phyloP scores from a whole-genome alignment of 2,113 vertebrate genomes.

The Ictalurus furcatus region DNA sequence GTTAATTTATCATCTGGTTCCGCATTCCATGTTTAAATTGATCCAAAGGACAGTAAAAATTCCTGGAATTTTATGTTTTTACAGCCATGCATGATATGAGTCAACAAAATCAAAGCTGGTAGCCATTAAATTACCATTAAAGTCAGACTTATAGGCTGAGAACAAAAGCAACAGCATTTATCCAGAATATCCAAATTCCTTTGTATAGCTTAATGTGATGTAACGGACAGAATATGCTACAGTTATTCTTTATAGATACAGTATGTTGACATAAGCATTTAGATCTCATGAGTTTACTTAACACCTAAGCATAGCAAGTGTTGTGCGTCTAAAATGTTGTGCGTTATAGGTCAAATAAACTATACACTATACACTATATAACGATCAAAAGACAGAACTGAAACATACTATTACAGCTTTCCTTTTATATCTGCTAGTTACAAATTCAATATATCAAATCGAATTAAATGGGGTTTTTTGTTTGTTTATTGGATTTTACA shows the following conservation, averaged over 20 bases:
- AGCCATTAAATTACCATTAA: neutral
- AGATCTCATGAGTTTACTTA: neutral
- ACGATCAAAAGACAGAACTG: neutral
- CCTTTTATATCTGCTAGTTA: neutral
- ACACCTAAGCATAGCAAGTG: neutral
- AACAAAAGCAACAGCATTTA: neutral
- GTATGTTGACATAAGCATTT: too few species aligned
- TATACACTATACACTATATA: too few species aligned
- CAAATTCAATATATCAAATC: neutral
- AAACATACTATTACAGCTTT: neutral
- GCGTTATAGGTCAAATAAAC: neutral
- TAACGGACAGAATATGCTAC: neutral
- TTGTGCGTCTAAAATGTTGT: neutral
- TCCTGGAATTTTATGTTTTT: slow-evolving; percentile 42
- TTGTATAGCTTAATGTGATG: neutral
- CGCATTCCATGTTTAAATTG: slow-evolving; percentile 2
- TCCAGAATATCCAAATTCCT: neutral
- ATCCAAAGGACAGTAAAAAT: slow-evolving; percentile 58
- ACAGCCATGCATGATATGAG: neutral
- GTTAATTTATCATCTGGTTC: neutral
- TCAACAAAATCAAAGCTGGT: neutral
- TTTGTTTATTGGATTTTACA: neutral
- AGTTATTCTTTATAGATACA: neutral
- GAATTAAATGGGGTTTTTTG: neutral
- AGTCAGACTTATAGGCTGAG: neutral